These are phyloP conservation scores for Synergus laeviventris DNA, from an alignment of 2,888 invertebrate genomes.

Conservation along the genomic window DNA sequence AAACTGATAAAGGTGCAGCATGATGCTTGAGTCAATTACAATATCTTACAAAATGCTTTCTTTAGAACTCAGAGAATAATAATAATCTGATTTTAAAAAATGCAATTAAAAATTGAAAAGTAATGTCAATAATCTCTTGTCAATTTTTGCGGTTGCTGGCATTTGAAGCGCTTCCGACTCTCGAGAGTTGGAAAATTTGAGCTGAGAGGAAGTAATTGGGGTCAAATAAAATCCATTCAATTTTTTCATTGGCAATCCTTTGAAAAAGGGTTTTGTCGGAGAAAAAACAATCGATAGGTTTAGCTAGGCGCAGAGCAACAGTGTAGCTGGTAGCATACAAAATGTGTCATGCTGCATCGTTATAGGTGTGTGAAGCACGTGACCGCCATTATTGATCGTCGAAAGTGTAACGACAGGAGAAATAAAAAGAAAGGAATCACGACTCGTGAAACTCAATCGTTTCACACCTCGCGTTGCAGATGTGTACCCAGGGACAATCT, in stretches of 20 bases:
- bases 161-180: not conserved
- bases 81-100: not conserved
- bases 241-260: constrained; percentile 37
- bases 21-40: not conserved
- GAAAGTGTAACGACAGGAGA: constrained; percentile 56
- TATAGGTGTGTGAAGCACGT: constrained; percentile 59
- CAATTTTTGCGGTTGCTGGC: constrained; percentile 2
- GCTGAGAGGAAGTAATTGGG: constrained; percentile 29
- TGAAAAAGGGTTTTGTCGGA: constrained; percentile 39
- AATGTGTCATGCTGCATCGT: constrained; percentile 59
- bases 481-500: constrained; percentile 40
- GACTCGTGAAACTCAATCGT: constrained; percentile 37
- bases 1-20: not conserved
- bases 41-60: too few relatives aligned
- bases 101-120: not conserved
- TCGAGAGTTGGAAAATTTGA: constrained; percentile 2
- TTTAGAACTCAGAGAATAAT: not conserved
- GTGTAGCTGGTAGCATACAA: constrained; percentile 51
- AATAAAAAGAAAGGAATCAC: constrained; percentile 43
- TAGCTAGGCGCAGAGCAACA: constrained; percentile 41
- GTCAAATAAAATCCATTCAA: constrained; percentile 35
- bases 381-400: constrained; percentile 61
- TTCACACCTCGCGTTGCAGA: constrained; percentile 32
- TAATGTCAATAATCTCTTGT: constrained; percentile 23
- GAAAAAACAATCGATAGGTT: constrained; percentile 41